phyloP scores from a whole-genome alignment of 1,140 invertebrate species.

The Meloidogyne hapla region DNA sequence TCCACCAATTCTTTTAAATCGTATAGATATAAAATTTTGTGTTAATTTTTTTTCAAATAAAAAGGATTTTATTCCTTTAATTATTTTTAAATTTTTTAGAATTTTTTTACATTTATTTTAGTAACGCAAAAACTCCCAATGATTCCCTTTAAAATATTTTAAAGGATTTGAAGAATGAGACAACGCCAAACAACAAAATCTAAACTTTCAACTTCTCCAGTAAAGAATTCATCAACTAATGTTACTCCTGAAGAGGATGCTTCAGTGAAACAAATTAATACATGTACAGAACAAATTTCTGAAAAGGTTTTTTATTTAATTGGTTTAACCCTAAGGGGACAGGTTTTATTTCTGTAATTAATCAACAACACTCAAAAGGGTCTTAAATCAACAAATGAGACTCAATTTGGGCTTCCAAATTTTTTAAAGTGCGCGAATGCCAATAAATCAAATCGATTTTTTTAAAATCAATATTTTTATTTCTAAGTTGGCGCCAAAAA shows the following conservation, averaged over 20 bases:
- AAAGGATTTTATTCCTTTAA: background rate
- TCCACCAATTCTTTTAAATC: background rate
- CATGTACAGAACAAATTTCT: background rate
- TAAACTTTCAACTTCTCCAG: background rate
- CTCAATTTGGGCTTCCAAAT: no score
- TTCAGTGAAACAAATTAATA: background rate
- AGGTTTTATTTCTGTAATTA: no score
- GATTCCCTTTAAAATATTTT: background rate
- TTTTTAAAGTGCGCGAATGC: no score
- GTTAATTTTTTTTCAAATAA: background rate
- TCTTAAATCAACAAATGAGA: no score
- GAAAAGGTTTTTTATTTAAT: background rate
- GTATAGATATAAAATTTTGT: background rate
- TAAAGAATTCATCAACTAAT: background rate
- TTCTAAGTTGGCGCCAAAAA: background rate
- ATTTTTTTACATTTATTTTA: background rate
- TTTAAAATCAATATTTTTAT: background rate
- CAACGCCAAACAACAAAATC: background rate
- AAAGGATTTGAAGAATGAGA: background rate
- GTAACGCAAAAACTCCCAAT: background rate
- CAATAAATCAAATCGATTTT: background rate
- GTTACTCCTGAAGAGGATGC: background rate
- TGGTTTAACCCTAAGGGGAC: no score
- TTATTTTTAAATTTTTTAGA: no score
- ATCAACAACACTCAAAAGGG: no score